Conservation (phyloP, 2,113 vertebrate species). For the Helogale parvula region DNA sequence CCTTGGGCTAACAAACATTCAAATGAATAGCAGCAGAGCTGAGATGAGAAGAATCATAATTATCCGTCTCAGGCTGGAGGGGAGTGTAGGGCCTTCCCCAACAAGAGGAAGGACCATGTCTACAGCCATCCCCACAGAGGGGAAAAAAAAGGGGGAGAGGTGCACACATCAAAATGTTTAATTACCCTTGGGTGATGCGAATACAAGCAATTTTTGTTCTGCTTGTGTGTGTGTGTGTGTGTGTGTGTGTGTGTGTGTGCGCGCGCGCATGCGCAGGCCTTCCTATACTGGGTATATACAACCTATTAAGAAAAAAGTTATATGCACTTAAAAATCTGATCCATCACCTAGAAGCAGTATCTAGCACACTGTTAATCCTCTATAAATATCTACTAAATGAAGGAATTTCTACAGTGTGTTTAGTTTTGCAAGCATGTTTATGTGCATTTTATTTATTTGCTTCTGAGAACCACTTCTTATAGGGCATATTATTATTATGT, state of each 20-base stretch:
- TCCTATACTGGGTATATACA: not conserved
- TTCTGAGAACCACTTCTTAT: slow-evolving; percentile 37
- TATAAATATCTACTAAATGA: slow-evolving; percentile 33
- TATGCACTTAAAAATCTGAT: slow-evolving; percentile 8
- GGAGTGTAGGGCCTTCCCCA: not conserved
- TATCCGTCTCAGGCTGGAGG: not conserved
- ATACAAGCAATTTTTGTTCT: not conserved
- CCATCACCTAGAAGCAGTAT: not conserved
- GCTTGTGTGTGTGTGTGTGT: not conserved
- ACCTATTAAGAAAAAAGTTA: not conserved
- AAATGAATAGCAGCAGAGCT: not conserved
- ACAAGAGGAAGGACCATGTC: not conserved
- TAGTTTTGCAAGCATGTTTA: not conserved
- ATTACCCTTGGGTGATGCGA: not conserved
- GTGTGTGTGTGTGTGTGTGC: not conserved
- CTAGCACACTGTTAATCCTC: slow-evolving; percentile 5
- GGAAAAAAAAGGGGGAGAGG: not conserved
- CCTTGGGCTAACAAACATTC: not conserved
- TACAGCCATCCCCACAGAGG: not conserved
- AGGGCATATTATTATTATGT: not conserved
- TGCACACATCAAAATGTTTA: not conserved
- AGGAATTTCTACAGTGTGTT: not conserved
- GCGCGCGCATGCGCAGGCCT: not conserved
- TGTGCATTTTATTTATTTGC: not conserved
- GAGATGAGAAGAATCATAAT: not conserved